Base-by-base conservation (phyloP, 2,888 invertebrate genomes). In the Lithophane ornitopus region DNA sequence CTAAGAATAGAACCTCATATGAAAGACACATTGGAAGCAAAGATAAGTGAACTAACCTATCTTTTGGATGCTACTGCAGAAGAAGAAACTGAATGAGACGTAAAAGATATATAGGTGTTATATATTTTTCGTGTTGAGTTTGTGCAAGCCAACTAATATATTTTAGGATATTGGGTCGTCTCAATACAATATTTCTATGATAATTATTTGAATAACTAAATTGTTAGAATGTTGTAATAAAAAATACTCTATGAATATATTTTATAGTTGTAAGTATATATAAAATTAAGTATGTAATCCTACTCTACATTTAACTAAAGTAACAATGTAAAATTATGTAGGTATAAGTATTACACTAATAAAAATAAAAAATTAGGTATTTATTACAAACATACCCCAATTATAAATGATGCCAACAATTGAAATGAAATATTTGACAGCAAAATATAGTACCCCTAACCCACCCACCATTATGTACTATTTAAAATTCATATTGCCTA, bases 1-100 rank as follows among this genome's bases (percentile, higher is more conserved):
- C 92, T 98, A 67, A 94, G 94, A 87, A 93, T 97, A 19, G 98
- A 98, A 86, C 97, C 97, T 0, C 97, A 97, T 70, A 97, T 97
- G 97, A 94, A 96, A 78, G 94, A 95, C 22, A 89, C 94, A 1
- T 87, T 97, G 7, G 94, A 96, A 81, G 92, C 93, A 9, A 97
- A 97, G 69, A 94, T 97, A 12, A 92, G 94, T 66, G 94, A 95
- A 52, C 86, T 97, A 2, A 89, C 94, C 0, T 82, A 81, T 28
- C 91, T 94, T 54, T 62, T 95, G n/a, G 94, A 95, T 59, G 70
- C 87, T 6, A 91, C 92, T 0, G 90, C 90, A 28, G 88, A 85
- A 61, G 90, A 81, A 80, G 28, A 26, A 67, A 12, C 12, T 11
- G 0, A 52, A 46, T 80, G 8, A 80, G 44, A 12, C 4, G 6